phyloP scores from a whole-genome alignment of 2,888 invertebrate species.

The Liopterus haemorrhoidalis region DNA sequence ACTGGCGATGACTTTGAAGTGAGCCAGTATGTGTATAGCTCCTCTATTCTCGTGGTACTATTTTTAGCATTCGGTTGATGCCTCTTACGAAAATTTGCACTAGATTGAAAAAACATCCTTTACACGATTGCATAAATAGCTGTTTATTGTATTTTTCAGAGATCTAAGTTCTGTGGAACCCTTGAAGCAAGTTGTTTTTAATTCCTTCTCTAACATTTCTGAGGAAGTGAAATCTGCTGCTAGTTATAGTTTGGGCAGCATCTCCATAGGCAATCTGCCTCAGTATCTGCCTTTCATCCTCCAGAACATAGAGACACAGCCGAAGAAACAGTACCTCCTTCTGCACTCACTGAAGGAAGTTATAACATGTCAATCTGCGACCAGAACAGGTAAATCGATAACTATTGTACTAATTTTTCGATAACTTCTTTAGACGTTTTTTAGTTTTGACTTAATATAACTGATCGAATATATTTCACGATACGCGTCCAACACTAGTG shows the following conservation, averaged over 20 bases:
- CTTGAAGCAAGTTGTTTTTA: slow-evolving; percentile 71
- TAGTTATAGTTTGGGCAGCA: slow-evolving; percentile 91
- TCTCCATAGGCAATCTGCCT: slow-evolving; percentile 91
- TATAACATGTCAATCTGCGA: slow-evolving; percentile 26
- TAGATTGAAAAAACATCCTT: too few relatives aligned
- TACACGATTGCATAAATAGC: too few relatives aligned
- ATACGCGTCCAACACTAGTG: too few relatives aligned
- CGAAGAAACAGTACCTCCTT: slow-evolving; percentile 90
- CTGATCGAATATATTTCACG: too few relatives aligned
- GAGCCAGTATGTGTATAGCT: too few relatives aligned
- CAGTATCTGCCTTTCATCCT: slow-evolving; percentile 92
- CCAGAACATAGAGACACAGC: slow-evolving; percentile 87
- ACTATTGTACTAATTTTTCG: too few relatives aligned
- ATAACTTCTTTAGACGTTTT: too few relatives aligned
- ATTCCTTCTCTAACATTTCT: slow-evolving; percentile 83
- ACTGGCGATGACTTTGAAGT: too few relatives aligned
- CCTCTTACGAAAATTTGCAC: too few relatives aligned
- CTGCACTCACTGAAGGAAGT: slow-evolving; percentile 97
- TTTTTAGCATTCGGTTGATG: too few relatives aligned
- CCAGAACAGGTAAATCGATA: slow-evolving; percentile 17
- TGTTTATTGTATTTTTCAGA: slow-evolving; percentile 49
- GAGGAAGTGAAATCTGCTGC: slow-evolving; percentile 98
- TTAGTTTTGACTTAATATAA: too few relatives aligned
- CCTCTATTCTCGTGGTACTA: too few relatives aligned
- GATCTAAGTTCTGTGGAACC: slow-evolving; percentile 72